These are phyloP conservation scores for Syritta pipiens DNA, from an alignment of 2,888 invertebrate genomes.

Conservation along the genomic window DNA sequence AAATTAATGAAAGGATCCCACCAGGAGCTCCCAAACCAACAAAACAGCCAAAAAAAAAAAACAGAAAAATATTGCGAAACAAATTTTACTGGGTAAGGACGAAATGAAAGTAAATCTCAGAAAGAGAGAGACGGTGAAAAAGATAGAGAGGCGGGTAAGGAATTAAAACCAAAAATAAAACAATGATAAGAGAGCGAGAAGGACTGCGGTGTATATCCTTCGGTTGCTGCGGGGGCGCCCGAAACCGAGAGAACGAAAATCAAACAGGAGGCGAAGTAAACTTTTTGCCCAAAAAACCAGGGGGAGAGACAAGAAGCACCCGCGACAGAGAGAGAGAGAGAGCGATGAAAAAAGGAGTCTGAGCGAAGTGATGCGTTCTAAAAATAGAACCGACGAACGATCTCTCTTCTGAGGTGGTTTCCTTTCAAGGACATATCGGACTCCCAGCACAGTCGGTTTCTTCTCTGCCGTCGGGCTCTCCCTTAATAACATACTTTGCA, in stretches of 20 bases:
- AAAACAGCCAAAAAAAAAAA: neutral
- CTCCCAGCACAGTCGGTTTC: constrained; percentile 16
- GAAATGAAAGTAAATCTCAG: constrained; percentile 48
- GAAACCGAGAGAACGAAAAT: neutral
- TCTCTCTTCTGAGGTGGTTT: constrained; percentile 5
- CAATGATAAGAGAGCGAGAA: constrained; percentile 40
- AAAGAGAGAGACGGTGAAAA: neutral
- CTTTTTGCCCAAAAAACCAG: constrained; percentile 20
- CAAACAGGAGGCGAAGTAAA: too few species aligned
- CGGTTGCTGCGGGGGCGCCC: constrained; percentile 16
- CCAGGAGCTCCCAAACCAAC: neutral
- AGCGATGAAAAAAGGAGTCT: neutral
- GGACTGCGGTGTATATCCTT: constrained; percentile 24
- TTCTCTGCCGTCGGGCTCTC: neutral
- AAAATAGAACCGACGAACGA: constrained; percentile 50
- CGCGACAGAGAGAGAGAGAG: too few species aligned
- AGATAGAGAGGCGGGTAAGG: neutral
- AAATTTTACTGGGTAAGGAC: neutral
- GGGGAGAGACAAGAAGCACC: neutral
- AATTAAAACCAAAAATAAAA: constrained; percentile 39
- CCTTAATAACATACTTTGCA: constrained; percentile 42
- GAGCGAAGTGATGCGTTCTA: constrained; percentile 44
- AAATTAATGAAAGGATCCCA: constrained; percentile 27
- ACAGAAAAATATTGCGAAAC: too few species aligned
- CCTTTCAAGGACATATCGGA: constrained; percentile 59